Conservation (phyloP, 2,888 invertebrate genomes). For the Brachyptera putata region DNA sequence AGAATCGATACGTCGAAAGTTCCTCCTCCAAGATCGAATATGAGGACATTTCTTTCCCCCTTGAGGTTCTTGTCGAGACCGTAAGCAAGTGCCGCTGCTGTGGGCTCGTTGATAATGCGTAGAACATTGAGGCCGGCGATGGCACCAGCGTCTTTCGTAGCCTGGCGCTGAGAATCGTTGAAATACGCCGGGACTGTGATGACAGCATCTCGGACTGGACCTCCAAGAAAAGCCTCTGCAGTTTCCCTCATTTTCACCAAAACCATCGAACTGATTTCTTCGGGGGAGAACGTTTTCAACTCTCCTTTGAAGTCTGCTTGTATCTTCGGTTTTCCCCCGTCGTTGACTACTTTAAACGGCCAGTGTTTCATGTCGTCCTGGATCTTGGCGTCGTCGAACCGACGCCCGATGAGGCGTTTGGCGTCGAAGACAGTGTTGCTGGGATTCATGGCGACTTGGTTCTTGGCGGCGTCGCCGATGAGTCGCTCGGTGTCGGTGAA, state of each 20-base stretch:
- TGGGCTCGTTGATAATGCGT: slow-evolving; percentile 87
- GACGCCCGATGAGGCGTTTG: slow-evolving; percentile 77
- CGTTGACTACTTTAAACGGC: slow-evolving; percentile 70
- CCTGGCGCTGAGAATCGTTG: slow-evolving; percentile 87
- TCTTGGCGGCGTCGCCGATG: slow-evolving; percentile 57
- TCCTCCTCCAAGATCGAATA: slow-evolving; percentile 56
- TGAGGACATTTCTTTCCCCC: slow-evolving; percentile 51
- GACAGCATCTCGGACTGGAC: slow-evolving; percentile 78
- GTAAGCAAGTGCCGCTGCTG: slow-evolving; percentile 56
- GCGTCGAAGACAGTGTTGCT: slow-evolving; percentile 71
- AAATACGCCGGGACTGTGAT: slow-evolving; percentile 89
- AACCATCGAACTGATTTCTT: slow-evolving; percentile 91
- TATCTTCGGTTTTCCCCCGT: slow-evolving; percentile 67
- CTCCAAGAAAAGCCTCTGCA: slow-evolving; percentile 83
- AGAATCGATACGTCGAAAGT: slow-evolving; percentile 57
- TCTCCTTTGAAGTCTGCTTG: slow-evolving; percentile 40
- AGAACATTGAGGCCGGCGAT: slow-evolving; percentile 65
- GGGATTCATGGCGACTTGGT: slow-evolving; percentile 64
- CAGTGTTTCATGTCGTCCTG: slow-evolving; percentile 80
- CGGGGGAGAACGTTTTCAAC: slow-evolving; percentile 78
- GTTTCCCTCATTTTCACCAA: slow-evolving; percentile 91
- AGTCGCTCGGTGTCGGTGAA: slow-evolving; percentile 68
- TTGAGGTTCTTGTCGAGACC: slow-evolving; percentile 55
- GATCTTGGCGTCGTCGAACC: slow-evolving; percentile 70
- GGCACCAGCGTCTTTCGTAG: slow-evolving; percentile 87